A percentile compares a stretch with the other conserved stretches of the same genome.
phyloP scores from a whole-genome alignment of 2,113 vertebrate species.

The Xiphias gladius region DNA sequence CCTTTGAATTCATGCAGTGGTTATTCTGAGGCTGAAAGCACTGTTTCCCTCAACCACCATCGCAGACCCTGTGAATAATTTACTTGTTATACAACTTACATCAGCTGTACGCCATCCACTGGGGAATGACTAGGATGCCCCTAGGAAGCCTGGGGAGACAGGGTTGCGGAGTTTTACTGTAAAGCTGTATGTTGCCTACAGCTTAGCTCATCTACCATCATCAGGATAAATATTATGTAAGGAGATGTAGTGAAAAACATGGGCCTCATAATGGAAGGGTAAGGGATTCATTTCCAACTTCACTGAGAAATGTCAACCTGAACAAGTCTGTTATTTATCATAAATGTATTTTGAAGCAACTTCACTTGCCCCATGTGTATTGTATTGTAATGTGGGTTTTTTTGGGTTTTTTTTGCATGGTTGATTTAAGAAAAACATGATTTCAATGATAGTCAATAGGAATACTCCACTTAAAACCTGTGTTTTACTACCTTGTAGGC shows the following conservation, averaged over 20 bases:
- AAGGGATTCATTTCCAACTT: not conserved
- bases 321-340: conserved; percentile 1
- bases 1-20: conserved; percentile 66
- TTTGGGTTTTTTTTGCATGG: not conserved
- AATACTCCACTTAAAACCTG: not conserved
- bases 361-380: not conserved
- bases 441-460: not conserved
- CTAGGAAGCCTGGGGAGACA: conserved; percentile 26
- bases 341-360: not conserved
- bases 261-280: not conserved
- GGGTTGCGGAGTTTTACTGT: conserved; percentile 37
- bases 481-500: not conserved
- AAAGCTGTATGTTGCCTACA: conserved; percentile 49
- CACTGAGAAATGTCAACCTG: not conserved
- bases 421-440: not conserved
- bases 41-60: conserved; percentile 59
- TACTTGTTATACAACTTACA: conserved; percentile 67
- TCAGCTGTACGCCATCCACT: conserved; percentile 19
- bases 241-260: not conserved
- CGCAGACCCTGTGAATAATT: conserved; percentile 80
- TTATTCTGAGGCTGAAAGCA: conserved; percentile 74
- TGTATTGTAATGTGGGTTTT: not conserved
- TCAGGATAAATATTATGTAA: conserved; percentile 2
- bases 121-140: conserved; percentile 46
- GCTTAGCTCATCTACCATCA: conserved; percentile 2